Evolutionary conservation across 1,140 invertebrate genomes (phyloP).

Genomic region (Pseudomyrmex flavicornis): DNA sequence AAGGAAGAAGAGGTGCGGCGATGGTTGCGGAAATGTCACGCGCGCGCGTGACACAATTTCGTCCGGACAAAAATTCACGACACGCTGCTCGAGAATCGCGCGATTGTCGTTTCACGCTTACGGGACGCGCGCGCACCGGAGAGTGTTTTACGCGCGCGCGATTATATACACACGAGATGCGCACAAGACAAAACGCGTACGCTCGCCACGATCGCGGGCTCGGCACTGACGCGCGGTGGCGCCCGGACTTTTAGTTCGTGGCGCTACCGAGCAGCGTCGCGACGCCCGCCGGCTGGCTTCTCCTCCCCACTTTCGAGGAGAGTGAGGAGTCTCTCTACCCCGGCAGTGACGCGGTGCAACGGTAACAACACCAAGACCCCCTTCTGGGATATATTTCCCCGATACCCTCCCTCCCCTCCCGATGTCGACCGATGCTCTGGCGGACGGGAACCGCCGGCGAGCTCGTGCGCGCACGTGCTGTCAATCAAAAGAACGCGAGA

Average conservation of each 20-base stretch:
- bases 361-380: no score
- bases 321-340: neutral
- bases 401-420: neutral
- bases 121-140: neutral
- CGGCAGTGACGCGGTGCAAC: constrained; percentile 7
- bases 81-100: neutral
- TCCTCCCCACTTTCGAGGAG: neutral
- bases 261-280: constrained; percentile 83
- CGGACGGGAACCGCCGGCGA: constrained; percentile 11
- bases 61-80: neutral
- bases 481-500: constrained; percentile 60
- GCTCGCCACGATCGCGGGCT: constrained; percentile 84
- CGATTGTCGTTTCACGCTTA: neutral
- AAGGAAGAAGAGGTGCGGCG: neutral
- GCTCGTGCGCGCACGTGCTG: constrained; percentile 45
- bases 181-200: constrained; percentile 77
- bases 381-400: neutral
- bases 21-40: neutral
- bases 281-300: constrained; percentile 74
- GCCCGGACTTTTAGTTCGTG: constrained; percentile 83
- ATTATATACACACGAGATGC: constrained; percentile 32
- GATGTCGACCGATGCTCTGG: constrained; percentile 20
- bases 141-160: constrained; percentile 28
- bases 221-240: constrained; percentile 82
- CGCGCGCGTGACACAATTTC: constrained; percentile 14